These are phyloP conservation scores for Anthopleura xanthogrammica DNA, from an alignment of 92 coral and sea anemone species.

Conservation along the genomic window DNA sequence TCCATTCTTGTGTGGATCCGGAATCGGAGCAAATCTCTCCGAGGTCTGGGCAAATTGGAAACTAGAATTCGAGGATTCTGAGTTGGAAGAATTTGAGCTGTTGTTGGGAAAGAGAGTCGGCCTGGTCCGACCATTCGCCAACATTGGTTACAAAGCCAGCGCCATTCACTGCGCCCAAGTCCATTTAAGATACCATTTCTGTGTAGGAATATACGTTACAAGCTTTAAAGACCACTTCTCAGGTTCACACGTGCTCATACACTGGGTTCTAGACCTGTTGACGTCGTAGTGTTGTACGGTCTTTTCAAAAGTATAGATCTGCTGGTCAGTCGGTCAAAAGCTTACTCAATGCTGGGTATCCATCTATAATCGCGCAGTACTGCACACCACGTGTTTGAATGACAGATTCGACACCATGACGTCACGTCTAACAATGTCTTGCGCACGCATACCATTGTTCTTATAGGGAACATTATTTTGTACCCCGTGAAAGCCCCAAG, in stretches of 20 bases:
- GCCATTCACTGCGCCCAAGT: slow-evolving; percentile 69
- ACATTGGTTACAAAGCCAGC: slow-evolving; percentile 77
- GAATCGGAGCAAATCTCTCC: slow-evolving; percentile 55
- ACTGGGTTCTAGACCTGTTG: slow-evolving; percentile 53
- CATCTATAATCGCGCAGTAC: slow-evolving; percentile 65
- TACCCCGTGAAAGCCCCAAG: neutral
- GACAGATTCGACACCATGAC: slow-evolving; percentile 86
- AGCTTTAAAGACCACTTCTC: slow-evolving; percentile 66
- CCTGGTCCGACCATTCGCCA: slow-evolving; percentile 63
- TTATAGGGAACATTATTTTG: neutral
- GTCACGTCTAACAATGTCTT: slow-evolving; percentile 51
- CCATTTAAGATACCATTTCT: slow-evolving; percentile 81
- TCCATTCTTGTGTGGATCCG: slow-evolving; percentile 69
- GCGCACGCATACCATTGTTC: slow-evolving; percentile 60
- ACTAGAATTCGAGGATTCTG: slow-evolving; percentile 67
- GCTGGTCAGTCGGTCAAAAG: slow-evolving; percentile 60
- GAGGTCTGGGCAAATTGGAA: slow-evolving; percentile 56
- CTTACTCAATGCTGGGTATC: slow-evolving; percentile 74
- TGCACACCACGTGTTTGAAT: slow-evolving; percentile 92
- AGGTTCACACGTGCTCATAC: slow-evolving; percentile 72
- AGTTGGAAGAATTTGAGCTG: slow-evolving; percentile 58
- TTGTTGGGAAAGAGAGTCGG: slow-evolving; percentile 69
- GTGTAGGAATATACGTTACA: slow-evolving; percentile 43
- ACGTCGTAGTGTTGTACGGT: slow-evolving; percentile 73
- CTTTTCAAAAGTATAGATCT: slow-evolving; percentile 45